Base-by-base conservation (phyloP, 2,797 vertebrate species). In the Otolemur crassicaudatus region DNA sequence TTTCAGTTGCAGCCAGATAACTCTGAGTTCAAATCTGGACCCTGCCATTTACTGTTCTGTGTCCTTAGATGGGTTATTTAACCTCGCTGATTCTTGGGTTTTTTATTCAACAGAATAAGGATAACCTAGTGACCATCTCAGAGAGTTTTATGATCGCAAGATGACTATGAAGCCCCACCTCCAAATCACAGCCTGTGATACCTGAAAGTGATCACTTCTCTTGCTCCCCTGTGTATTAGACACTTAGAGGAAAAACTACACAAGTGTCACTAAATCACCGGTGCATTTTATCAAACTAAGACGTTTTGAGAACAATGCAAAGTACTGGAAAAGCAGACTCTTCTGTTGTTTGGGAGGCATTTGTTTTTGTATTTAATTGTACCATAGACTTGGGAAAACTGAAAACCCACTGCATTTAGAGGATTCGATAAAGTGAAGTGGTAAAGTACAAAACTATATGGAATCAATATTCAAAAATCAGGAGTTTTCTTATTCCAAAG, bases 331-430 rank as follows among this genome's bases (percentile, higher is more conserved):
- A 90, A 84, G 10, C 49, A 73, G 75, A 88, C 34, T 69, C 10
- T 49, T 75, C 27, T 86, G 8, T 61, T 46, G 13, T 89, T 73
- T 85, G 5, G 16, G 31, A 22, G 29, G 29, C 69, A 43, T 25
- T 65, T 91, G 19, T 63, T 93, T 60, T 84, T 91, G 49, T 91
- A 46, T 77, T 88, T 82, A 92, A 94, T 89, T 95, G 40, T 58
- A 58, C 2, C 2, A 3, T 72, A 72, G 92, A 95, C 23, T 79
- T 22, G 75, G 63, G 22, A 92, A 92, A 92, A 92, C 40, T 17
- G 49, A 83, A 92, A 91, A 77, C 19, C 31, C 23, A 37, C 79
- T 22, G 25, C 7, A 92, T 40, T 79, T 76, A 87, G 70, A 63
- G 23, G 79, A 61, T 40, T 86, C 75, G 86, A 31, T 77, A 94